Evolutionary conservation across 2,888 invertebrate species (phyloP), one percentile per base, ranked within the genome.

Genomic region (Sisyra terminalis): DNA sequence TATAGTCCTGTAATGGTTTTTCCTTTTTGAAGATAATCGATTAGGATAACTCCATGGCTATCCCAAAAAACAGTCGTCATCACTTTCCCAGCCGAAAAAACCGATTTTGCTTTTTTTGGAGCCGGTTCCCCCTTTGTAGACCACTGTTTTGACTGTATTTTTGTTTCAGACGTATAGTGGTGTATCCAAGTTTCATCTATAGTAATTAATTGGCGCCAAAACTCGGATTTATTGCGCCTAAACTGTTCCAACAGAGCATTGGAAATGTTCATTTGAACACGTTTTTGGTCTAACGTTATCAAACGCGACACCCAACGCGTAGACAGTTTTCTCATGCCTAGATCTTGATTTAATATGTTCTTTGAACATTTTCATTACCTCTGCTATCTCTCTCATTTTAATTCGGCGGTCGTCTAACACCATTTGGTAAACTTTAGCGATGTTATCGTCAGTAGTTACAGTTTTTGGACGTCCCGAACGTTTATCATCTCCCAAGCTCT

Each of bases 291-390:
- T 29, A 29, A 29, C 30, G 30, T 29, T 8, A 29, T n/a, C 34
- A 5, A 7, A 7, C 34, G 34, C 34, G 8, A 13, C 34, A 34
- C 34, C 37, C 17, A 48, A 41, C 40, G 46, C 44, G 46, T 46
- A 45, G 42, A 47, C 39, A 49, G 46, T 44, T 50, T 50, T 46
- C 44, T 47, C 45, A 46, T 50, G 44, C 34, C 44, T 46, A 50
- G 47, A 45, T 47, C 31, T 48, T 45, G 38, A 40, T 47, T 42
- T 39, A 50, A 42, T 41, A 46, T 48, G 41, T 42, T 49, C 39
- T 41, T 41, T 32, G 10, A 36, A 39, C 38, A 43, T 39, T 18
- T 43, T 43, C 38, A 29, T 39, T 18, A 14, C 29, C 43, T 39
- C 36, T 43, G 13, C 10, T 14, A 42, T 42, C 18, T 43, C 34